Percentiles rank a stretch among this genome's conserved stretches.
Evolutionary conservation across 2,113 vertebrate genomes (phyloP).

Genomic region (Crotalus horridus): DNA sequence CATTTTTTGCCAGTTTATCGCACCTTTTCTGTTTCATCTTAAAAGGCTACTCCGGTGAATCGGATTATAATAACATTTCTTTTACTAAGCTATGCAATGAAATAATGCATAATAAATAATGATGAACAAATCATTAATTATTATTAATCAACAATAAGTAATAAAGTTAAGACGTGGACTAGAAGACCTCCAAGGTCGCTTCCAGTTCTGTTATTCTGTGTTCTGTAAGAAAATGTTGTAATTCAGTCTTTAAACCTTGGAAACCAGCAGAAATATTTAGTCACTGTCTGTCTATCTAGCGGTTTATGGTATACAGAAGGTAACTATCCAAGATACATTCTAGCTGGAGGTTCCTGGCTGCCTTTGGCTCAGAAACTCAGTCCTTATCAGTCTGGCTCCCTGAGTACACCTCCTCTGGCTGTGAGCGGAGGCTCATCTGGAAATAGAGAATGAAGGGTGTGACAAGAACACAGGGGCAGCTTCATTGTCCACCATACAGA

Average conservation of each 20-base stretch:
- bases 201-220: neutral
- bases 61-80: neutral
- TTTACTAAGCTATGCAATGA: neutral
- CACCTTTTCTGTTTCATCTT: neutral
- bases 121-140: neutral
- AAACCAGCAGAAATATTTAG: neutral
- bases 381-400: neutral
- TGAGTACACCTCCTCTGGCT: too few species aligned
- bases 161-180: neutral
- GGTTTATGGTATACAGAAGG: neutral
- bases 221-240: neutral
- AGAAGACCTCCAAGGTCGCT: neutral
- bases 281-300: neutral
- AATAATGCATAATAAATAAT: neutral
- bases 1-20: neutral
- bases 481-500: neutral
- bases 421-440: neutral
- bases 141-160: neutral
- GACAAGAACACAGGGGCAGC: neutral
- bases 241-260: neutral
- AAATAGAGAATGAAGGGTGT: neutral
- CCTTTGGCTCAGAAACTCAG: neutral
- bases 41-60: neutral
- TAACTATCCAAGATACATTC: neutral
- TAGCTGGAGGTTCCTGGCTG: neutral